Base-by-base conservation (phyloP, 2,797 vertebrate species). In the Cynopterus sphinx region DNA sequence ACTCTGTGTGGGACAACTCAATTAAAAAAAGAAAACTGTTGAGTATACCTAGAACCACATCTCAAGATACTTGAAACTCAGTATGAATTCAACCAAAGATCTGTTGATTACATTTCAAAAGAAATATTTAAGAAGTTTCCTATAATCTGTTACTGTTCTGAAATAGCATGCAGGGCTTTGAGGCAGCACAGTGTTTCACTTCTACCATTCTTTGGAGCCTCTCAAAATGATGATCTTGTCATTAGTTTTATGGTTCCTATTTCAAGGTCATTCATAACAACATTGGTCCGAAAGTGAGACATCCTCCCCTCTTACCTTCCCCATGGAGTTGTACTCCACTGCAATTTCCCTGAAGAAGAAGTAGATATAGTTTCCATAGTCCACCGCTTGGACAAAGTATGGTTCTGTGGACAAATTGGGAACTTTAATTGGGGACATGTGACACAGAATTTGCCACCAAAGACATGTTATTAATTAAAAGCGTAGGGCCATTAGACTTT, bases 281-380 rank as follows among this genome's bases (percentile, higher is more conserved):
- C 46, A 57, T 0, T 74, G 87, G 74, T 73, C 91, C 84, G 74
- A 94, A 93, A 94, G 91, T 9, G 73, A 88, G 87, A 16, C 19
- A 4, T 4, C 43, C 85, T 96, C 75, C 68, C 59, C 51, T 57
- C 98, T 98, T 98, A 99, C 99, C 99, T 99, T 99, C 97, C 99
- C 99, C 99, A 99, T 99, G 98, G 99, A 99, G 99, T 99, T 99
- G 98, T 99, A 99, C 96, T 99, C 99, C 98, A 99, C 99, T 0
- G 99, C 99, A 96, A 99, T 99, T 98, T 99, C 99, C 96, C 99
- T 99, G 98, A 99, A 99, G 99, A 99, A 99, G 98, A 99, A 99
- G 98, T 99, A 99, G 98, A 99, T 99, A 97, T 99, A 99, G 98
- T 99, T 99, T 51, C 99, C 99, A 51, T 99, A 99, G 98, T 99